A percentile compares a stretch with the other conserved stretches of the same genome.
These are phyloP conservation scores for Pseudocheirus occidentalis DNA, from an alignment of 2,797 vertebrate genomes.

Conservation along the genomic window DNA sequence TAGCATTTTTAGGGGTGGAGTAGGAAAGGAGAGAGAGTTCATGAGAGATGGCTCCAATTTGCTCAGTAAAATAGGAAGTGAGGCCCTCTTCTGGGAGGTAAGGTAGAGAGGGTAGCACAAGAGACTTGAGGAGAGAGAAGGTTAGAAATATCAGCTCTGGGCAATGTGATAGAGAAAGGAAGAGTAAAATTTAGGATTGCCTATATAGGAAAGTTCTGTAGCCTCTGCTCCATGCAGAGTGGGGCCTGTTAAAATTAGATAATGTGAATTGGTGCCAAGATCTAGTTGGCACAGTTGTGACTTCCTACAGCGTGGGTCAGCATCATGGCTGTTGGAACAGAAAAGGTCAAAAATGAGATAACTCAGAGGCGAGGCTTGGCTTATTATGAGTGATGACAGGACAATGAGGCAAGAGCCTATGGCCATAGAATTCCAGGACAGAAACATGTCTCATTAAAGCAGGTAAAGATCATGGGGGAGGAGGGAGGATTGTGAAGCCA, in stretches of 20 bases:
- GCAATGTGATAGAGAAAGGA: neutral
- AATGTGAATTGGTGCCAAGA: neutral
- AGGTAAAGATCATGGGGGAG: neutral
- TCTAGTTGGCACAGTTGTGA: neutral
- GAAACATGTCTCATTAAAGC: neutral
- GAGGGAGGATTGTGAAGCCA: neutral
- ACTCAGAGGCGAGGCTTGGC: neutral
- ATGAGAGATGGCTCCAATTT: neutral
- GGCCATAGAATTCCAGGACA: neutral
- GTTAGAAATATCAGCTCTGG: neutral
- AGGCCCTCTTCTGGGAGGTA: neutral
- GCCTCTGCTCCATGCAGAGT: neutral
- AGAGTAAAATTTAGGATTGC: neutral
- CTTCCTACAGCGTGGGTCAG: neutral
- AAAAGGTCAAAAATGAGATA: neutral
- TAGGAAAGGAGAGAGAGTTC: neutral
- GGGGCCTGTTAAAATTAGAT: neutral
- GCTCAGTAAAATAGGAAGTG: neutral
- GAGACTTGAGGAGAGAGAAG: neutral
- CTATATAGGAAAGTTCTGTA: neutral
- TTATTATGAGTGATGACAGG: neutral
- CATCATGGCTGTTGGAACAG: neutral
- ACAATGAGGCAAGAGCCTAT: neutral
- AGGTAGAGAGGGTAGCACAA: neutral
- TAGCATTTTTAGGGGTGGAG: neutral